These are phyloP conservation scores for Ahaetulla prasina DNA, from an alignment of 2,113 vertebrate species.

Conservation along the genomic window DNA sequence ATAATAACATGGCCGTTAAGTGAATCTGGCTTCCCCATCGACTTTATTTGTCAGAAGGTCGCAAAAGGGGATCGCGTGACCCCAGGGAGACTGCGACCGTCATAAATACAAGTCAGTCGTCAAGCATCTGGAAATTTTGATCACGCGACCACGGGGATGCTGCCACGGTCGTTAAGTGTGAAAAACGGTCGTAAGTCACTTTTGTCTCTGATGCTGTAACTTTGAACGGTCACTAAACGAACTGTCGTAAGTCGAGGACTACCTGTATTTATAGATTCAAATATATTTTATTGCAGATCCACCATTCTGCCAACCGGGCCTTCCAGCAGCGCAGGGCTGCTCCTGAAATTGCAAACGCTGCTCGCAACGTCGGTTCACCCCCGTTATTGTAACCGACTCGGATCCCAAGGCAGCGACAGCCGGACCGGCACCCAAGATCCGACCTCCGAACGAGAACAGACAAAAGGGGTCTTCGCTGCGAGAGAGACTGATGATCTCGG, in stretches of 20 bases:
- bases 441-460: neutral
- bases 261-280: neutral
- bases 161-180: no score
- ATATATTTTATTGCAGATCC: conserved; percentile 39
- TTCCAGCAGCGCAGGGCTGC: neutral
- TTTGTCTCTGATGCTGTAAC: neutral
- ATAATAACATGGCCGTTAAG: neutral
- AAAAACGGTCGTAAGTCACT: neutral
- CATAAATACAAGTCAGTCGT: neutral
- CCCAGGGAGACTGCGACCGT: neutral
- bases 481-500: neutral
- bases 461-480: rapidly evolving
- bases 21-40: neutral
- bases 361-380: neutral
- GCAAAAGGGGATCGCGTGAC: neutral
- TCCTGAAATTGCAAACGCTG: neutral
- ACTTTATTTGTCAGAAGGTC: neutral
- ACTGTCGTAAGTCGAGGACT: neutral
- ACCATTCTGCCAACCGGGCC: neutral
- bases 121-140: no score
- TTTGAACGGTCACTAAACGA: neutral
- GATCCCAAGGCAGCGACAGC: neutral
- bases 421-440: neutral
- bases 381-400: neutral
- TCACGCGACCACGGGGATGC: no score